phyloP scores from a whole-genome alignment of 2,888 invertebrate genomes.

The Acanthosepion esculentum region DNA sequence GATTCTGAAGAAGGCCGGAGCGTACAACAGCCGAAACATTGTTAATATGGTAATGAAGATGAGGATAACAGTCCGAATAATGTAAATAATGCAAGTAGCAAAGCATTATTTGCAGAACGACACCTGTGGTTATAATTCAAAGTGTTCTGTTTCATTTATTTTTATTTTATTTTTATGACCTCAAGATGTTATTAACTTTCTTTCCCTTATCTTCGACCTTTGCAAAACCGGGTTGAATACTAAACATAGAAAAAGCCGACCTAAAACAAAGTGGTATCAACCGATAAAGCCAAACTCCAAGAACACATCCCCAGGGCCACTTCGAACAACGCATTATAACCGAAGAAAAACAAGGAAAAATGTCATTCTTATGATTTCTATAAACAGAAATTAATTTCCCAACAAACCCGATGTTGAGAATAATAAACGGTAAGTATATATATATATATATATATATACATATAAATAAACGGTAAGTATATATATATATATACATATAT shows the following conservation, averaged over 20 bases:
- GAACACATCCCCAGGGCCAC: neutral
- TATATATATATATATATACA: neutral
- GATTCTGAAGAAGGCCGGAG: too few relatives aligned
- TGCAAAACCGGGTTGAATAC: neutral
- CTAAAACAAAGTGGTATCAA: neutral
- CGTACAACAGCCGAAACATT: too few relatives aligned
- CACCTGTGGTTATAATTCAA: too few relatives aligned
- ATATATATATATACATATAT: neutral
- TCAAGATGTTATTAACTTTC: too few relatives aligned
- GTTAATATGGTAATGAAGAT: too few relatives aligned
- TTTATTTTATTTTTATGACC: too few relatives aligned
- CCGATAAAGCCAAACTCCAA: neutral
- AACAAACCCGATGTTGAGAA: neutral
- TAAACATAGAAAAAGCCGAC: neutral
- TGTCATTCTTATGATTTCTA: neutral
- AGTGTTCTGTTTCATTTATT: too few relatives aligned
- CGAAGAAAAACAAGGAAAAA: neutral
- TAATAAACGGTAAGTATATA: neutral
- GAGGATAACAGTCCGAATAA: too few relatives aligned
- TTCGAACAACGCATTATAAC: neutral
- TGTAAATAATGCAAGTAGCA: too few relatives aligned
- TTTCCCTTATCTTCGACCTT: too few relatives aligned
- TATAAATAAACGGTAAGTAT: neutral
- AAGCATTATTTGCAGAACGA: too few relatives aligned
- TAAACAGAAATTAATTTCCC: slow-evolving; percentile 33